Evolutionary conservation across 2,113 vertebrate genomes (phyloP).

Genomic region (Barbus barbus): DNA sequence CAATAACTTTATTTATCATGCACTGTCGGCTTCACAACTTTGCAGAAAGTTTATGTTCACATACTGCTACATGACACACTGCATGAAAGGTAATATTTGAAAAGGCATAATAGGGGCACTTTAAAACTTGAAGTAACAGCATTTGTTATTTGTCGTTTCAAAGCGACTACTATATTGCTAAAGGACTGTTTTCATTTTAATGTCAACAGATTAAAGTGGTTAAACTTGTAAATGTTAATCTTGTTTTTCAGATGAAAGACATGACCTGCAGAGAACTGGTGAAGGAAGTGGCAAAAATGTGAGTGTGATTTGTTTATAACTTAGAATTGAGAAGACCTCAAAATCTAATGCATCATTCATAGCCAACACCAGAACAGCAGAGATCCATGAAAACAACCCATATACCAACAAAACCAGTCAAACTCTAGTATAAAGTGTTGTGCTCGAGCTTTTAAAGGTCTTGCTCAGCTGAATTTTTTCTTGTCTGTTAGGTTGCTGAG

Average conservation of each 20-base stretch:
- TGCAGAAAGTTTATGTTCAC: no score
- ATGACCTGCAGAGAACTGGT: conserved; percentile 97
- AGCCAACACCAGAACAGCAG: background rate
- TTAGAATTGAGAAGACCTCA: background rate
- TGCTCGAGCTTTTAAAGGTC: conserved; percentile 12
- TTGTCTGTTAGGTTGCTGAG: background rate
- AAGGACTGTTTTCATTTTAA: background rate
- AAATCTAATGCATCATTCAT: background rate
- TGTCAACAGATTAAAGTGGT: background rate
- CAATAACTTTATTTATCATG: no score
- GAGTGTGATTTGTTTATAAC: conserved; percentile 68
- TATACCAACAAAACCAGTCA: background rate
- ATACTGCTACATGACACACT: no score
- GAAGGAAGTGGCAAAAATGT: conserved; percentile 99
- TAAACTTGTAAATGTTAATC: background rate
- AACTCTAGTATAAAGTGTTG: background rate
- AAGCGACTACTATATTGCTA: background rate
- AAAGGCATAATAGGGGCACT: no score
- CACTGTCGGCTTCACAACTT: no score
- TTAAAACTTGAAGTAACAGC: background rate
- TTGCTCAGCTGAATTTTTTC: background rate
- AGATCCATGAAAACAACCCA: background rate
- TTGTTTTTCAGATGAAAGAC: conserved; percentile 88
- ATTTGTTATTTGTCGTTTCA: background rate
- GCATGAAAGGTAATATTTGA: no score